A percentile compares a stretch with the other conserved stretches of the same genome.
phyloP scores from a whole-genome alignment of 2,797 vertebrate species.

The Steatocranus sp. region DNA sequence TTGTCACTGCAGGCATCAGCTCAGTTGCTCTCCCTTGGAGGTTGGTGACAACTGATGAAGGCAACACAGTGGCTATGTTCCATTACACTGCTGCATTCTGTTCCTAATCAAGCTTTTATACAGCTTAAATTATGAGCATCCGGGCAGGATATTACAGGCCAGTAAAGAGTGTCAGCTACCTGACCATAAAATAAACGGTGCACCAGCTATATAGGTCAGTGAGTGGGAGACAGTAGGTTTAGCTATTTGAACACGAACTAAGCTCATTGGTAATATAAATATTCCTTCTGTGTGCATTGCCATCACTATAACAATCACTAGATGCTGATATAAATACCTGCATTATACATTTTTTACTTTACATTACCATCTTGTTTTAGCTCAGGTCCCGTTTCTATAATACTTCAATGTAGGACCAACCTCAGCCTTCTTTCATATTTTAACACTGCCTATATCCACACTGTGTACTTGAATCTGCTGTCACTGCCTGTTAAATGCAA shows the following conservation, averaged over 20 bases:
- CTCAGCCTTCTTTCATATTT: conserved; percentile 45
- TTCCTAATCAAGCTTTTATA: conserved; percentile 69
- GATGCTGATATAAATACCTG: neutral
- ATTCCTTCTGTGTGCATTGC: neutral
- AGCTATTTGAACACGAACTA: neutral
- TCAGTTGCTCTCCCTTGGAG: conserved; percentile 30
- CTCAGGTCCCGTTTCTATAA: neutral
- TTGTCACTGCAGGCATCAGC: conserved; percentile 44
- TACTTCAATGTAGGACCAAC: neutral
- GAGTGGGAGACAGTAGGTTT: neutral
- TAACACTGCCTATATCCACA: conserved; percentile 1
- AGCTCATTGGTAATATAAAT: neutral
- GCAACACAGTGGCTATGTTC: conserved; percentile 39
- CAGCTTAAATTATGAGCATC: conserved; percentile 57
- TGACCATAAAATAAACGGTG: conserved; percentile 58
- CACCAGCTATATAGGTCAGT: conserved; percentile 47
- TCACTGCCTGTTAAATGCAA: conserved; percentile 66
- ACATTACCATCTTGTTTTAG: neutral
- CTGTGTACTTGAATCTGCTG: conserved; percentile 41
- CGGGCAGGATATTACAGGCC: conserved; percentile 53
- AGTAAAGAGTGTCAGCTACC: conserved; percentile 58
- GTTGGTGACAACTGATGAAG: conserved; percentile 58
- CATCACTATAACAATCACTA: neutral
- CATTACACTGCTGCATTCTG: conserved; percentile 60
- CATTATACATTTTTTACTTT: neutral